Percentiles rank a stretch among this genome's conserved stretches.
Conservation (phyloP, 2,113 vertebrate species). For the Oceanodroma tethys region DNA sequence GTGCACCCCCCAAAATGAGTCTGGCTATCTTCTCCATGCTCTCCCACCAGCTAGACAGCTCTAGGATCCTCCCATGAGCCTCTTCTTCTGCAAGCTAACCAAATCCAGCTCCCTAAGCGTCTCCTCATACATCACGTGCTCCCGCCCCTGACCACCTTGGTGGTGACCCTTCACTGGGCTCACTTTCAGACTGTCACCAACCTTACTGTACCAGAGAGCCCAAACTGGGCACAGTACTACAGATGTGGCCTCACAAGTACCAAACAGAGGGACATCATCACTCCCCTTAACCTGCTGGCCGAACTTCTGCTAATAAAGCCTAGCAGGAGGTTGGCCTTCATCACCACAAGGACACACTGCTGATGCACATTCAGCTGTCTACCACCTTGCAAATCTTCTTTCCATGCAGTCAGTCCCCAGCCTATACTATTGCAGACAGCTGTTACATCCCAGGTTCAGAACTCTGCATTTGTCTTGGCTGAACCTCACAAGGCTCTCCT, state of each 20-base stretch:
- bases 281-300: background rate
- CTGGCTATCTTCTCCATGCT: background rate
- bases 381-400: background rate
- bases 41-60: background rate
- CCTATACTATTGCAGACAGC: background rate
- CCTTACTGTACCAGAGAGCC: background rate
- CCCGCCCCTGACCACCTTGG: background rate
- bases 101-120: background rate
- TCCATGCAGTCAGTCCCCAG: background rate
- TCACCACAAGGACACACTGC: background rate
- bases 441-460: background rate
- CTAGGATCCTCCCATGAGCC: background rate
- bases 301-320: background rate
- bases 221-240: background rate
- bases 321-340: background rate
- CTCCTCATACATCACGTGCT: background rate
- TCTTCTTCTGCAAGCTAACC: background rate
- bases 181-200: background rate
- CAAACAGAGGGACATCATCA: background rate
- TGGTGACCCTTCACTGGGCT: background rate
- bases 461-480: background rate
- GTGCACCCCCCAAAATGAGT: fast-evolving
- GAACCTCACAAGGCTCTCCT: background rate
- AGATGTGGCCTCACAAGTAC: background rate
- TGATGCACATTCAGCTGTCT: fast-evolving